Percentiles rank a stretch among this genome's conserved stretches.
Conservation (phyloP, 1,140 invertebrate genomes). For the silkworm (Bombyx mori) region ASM3026992v2 NC_085127.1:8538001-8538500, state of each 20-base stretch:
- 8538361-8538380: not conserved
- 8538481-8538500: conserved; percentile 44
- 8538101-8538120: no score
- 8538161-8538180: not conserved
- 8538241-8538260: conserved; percentile 42
- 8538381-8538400: not conserved
- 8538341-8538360: conserved; percentile 21
- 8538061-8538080: no score
- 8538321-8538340: conserved; percentile 19
- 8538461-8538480: conserved; percentile 33
- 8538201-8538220: conserved; percentile 13
- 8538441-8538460: conserved; percentile 33
- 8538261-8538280: conserved; percentile 47
- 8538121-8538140: no score
- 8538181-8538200: conserved; percentile 16
- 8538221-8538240: conserved; percentile 31
- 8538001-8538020: no score
- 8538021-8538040: no score
- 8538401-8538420: no score
- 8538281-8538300: conserved; percentile 42
- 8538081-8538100: no score
- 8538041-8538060: no score
- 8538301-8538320: conserved; percentile 39
- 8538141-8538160: no score
- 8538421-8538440: conserved; percentile 2